A percentile compares a stretch with the other conserved stretches of the same genome.
Evolutionary conservation across 1,140 invertebrate species (phyloP).

Genomic region (Eciton burchellii): DNA sequence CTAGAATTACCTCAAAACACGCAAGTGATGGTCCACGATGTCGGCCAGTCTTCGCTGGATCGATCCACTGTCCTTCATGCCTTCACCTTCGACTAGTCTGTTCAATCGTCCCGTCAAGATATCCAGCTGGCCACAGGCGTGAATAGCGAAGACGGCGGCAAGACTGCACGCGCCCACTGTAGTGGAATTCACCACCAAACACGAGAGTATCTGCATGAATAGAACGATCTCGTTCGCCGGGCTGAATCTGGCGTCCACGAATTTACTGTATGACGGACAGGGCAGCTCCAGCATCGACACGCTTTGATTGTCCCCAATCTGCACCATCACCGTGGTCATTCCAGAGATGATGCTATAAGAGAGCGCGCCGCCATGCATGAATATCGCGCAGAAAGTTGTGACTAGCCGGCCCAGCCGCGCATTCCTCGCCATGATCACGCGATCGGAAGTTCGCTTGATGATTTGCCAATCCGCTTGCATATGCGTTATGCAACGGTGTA

Average conservation of each 20-base stretch:
- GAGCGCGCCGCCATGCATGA: slow-evolving; percentile 59
- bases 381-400: slow-evolving; percentile 56
- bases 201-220: slow-evolving; percentile 25
- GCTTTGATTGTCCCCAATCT: slow-evolving; percentile 61
- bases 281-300: slow-evolving; percentile 32
- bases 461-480: slow-evolving; percentile 64
- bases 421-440: slow-evolving; percentile 59
- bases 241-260: slow-evolving; percentile 36
- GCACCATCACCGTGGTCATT: slow-evolving; percentile 1
- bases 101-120: slow-evolving; percentile 56
- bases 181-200: slow-evolving; percentile 51
- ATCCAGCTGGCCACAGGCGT: slow-evolving; percentile 70
- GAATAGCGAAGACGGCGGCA: slow-evolving; percentile 65
- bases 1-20: slow-evolving; percentile 63
- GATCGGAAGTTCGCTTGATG: slow-evolving; percentile 32
- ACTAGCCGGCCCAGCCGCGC: slow-evolving; percentile 52
- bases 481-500: slow-evolving; percentile 49
- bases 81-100: slow-evolving; percentile 3
- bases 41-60: background rate
- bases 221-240: slow-evolving; percentile 57
- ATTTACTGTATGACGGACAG: slow-evolving; percentile 41
- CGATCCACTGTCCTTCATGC: background rate
- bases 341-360: slow-evolving; percentile 41
- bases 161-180: slow-evolving; percentile 61
- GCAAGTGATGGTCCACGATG: slow-evolving; percentile 75